Conservation (phyloP, 2,797 vertebrate species). For the Melanotaenia parkinsoni region DNA sequence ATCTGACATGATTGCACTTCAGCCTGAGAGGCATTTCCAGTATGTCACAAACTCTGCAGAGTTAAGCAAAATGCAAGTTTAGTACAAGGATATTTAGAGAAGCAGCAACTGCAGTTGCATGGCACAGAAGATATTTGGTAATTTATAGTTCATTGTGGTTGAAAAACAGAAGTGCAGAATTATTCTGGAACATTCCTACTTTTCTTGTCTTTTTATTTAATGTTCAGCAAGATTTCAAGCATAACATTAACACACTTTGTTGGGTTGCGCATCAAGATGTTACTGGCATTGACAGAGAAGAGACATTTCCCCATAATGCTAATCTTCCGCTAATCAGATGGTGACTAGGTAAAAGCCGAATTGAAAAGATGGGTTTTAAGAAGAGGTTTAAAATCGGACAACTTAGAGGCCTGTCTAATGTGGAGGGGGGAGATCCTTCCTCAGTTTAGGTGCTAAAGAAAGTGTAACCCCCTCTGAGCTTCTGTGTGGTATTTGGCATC, state of each 20-base stretch:
- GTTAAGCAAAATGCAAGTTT: constrained; percentile 45
- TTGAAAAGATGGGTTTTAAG: too few relatives aligned
- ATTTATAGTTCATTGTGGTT: constrained; percentile 42
- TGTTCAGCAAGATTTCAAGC: constrained; percentile 3
- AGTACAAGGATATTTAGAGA: constrained; percentile 54
- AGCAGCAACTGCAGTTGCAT: constrained; percentile 40
- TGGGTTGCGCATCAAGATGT: neutral
- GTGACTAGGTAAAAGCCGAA: neutral
- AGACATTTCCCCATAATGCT: neutral
- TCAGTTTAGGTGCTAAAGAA: too few relatives aligned
- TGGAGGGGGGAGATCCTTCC: too few relatives aligned
- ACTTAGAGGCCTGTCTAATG: too few relatives aligned
- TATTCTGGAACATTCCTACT: constrained; percentile 27
- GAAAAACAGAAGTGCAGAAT: constrained; percentile 59
- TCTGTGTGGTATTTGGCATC: too few relatives aligned
- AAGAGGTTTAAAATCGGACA: too few relatives aligned
- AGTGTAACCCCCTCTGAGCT: too few relatives aligned
- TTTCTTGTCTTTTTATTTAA: constrained; percentile 30
- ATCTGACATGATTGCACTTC: neutral
- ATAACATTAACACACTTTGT: neutral
- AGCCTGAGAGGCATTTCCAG: neutral
- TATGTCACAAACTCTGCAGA: constrained; percentile 11
- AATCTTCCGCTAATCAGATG: neutral
- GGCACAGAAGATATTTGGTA: constrained; percentile 40
- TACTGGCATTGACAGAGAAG: constrained; percentile 10